Evolutionary conservation across 1,140 invertebrate species (phyloP), one percentile per base, ranked within the genome.

Genomic region (Ganaspis sp.): DNA sequence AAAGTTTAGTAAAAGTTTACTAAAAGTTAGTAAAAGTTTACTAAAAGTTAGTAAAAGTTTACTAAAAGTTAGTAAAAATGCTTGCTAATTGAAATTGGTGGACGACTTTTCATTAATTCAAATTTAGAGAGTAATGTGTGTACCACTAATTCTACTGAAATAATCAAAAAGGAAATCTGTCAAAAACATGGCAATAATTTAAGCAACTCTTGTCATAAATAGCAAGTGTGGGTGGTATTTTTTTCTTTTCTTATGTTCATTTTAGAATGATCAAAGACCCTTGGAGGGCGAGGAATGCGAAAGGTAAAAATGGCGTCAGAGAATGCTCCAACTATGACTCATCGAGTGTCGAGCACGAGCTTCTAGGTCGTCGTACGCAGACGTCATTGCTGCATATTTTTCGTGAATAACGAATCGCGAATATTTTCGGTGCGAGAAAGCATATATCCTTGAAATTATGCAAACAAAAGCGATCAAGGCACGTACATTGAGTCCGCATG

Each of bases 361-460:
- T 64, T 64, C 11, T 64, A 64, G 58, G 58, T 64, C 58, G 58
- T 64, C 58, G 58, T 64, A 64, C 58, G 58, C 58, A 64, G 58
- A 64, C 23, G 58, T 64, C 58, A 64, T 26, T 34, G 58, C 58
- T 64, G 58, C 58, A 26, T 64, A 29, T 64, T 64, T 64, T 64
- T 64, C 23, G 58, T 26, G 9, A 64, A 26, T 64, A 64, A 64
- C 58, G 58, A 64, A 29, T 29, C 15, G 58, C 23, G 58, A 64
- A 64, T 64, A 64, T 64, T 64, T 64, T 64, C n/a, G 58, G 58
- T 64, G 11, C 58, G 58, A 64, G 58, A 64, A 64, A 64, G 58
- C 58, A 64, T 49, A 49, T 64, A 64, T 64, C 58, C 58, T 64
- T 64, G 58, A 64, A 64, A 34, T 64, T 64, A 64, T 64, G 58